A percentile compares a stretch with the other conserved stretches of the same genome.
phyloP scores from a whole-genome alignment of 2,888 invertebrate genomes.

The Ichneumoninae sp. region DNA sequence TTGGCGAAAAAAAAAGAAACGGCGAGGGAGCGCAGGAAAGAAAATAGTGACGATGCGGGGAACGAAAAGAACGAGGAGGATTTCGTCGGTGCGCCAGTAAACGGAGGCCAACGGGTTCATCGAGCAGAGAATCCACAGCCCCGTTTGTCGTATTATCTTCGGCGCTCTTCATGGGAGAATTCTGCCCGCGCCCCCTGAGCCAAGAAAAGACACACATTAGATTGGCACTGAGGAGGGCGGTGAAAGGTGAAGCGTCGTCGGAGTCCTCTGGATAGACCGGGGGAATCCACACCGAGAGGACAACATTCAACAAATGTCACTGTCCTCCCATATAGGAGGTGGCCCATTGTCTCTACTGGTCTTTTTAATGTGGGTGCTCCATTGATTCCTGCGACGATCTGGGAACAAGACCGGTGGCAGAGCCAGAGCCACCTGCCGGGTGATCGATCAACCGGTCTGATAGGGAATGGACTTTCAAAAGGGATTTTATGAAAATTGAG shows the following conservation, averaged over 20 bases:
- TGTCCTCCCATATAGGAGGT: conserved; percentile 70
- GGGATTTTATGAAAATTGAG: conserved; percentile 7
- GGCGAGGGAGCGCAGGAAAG: not conserved
- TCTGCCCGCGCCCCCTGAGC: conserved; percentile 54
- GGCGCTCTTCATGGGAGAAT: conserved; percentile 54
- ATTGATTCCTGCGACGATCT: conserved; percentile 33
- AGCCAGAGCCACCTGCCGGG: not conserved
- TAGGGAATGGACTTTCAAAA: not conserved
- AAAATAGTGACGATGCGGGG: not conserved
- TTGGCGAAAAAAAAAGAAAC: conserved; percentile 14
- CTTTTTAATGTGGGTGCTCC: conserved; percentile 42
- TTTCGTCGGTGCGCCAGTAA: conserved; percentile 25
- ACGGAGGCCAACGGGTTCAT: conserved; percentile 53
- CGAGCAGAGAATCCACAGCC: conserved; percentile 26
- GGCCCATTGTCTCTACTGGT: conserved; percentile 64
- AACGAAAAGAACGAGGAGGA: conserved; percentile 1
- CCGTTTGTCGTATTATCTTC: conserved; percentile 1
- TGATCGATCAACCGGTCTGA: conserved; percentile 40
- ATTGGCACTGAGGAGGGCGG: conserved; percentile 67
- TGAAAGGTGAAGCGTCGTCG: conserved; percentile 70
- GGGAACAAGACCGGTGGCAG: conserved; percentile 54
- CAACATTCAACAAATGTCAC: conserved; percentile 69
- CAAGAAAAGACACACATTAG: conserved; percentile 43
- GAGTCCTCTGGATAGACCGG: conserved; percentile 50
- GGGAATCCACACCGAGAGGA: conserved; percentile 48